Conservation (phyloP, 2,888 invertebrate genomes). For the Xylocampa areola region DNA sequence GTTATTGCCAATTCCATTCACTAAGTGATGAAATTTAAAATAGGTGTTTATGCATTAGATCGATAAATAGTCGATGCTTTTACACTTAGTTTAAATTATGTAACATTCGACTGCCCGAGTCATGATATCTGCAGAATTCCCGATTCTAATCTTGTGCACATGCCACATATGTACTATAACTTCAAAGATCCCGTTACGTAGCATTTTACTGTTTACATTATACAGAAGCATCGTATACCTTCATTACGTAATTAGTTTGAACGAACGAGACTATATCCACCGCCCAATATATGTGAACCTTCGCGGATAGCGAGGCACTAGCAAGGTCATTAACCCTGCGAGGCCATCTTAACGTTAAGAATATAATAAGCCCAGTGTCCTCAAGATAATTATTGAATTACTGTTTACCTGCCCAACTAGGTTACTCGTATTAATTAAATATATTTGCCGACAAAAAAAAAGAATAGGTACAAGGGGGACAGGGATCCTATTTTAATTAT, state of each 20-base stretch:
- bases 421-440: no score
- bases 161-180: slow-evolving; percentile 21
- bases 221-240: slow-evolving; percentile 21
- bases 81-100: slow-evolving; percentile 36
- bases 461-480: no score
- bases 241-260: slow-evolving; percentile 22
- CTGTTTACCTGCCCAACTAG: no score
- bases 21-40: slow-evolving; percentile 37
- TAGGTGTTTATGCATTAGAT: slow-evolving; percentile 29
- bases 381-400: no score
- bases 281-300: slow-evolving; percentile 11
- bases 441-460: no score
- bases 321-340: slow-evolving; percentile 23
- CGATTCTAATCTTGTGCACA: slow-evolving; percentile 25
- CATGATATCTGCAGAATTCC: slow-evolving; percentile 16
- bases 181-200: slow-evolving; percentile 18
- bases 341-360: no score
- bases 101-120: slow-evolving; percentile 21
- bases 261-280: slow-evolving; percentile 17
- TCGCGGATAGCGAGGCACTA: neutral
- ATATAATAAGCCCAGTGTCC: no score
- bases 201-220: slow-evolving; percentile 24
- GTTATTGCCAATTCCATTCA: slow-evolving; percentile 31
- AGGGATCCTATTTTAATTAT: no score
- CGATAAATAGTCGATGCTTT: slow-evolving; percentile 23